A percentile compares a stretch with the other conserved stretches of the same genome.
phyloP scores from a whole-genome alignment of 2,113 vertebrate species.

The Camelus bactrianus region DNA sequence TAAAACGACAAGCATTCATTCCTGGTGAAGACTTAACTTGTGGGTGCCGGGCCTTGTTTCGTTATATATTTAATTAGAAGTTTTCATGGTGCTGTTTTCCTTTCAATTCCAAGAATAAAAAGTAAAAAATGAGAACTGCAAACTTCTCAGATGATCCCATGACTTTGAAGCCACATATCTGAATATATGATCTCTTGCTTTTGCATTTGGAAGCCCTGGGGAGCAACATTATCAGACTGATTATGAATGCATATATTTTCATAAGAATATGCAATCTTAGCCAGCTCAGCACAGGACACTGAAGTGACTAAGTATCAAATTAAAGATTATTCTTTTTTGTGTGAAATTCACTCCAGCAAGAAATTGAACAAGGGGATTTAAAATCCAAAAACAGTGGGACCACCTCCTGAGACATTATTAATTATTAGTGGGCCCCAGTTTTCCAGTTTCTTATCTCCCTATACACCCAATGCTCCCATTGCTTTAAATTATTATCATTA shows the following conservation, averaged over 20 bases:
- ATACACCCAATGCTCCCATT: slow-evolving; percentile 69
- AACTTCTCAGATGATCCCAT: slow-evolving; percentile 66
- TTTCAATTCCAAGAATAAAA: slow-evolving; percentile 72
- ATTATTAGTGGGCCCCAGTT: slow-evolving; percentile 75
- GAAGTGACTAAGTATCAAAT: slow-evolving; percentile 82
- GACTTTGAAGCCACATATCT: slow-evolving; percentile 77
- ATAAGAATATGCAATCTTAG: slow-evolving; percentile 75
- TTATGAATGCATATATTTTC: slow-evolving; percentile 75
- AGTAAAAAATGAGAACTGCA: slow-evolving; percentile 52
- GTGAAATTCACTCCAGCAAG: slow-evolving; percentile 77
- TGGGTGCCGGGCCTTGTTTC: slow-evolving; percentile 42
- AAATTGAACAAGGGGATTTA: slow-evolving; percentile 82
- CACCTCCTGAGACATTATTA: slow-evolving; percentile 80
- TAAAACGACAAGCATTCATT: slow-evolving; percentile 49
- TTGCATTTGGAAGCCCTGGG: slow-evolving; percentile 71
- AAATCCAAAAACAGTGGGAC: slow-evolving; percentile 79
- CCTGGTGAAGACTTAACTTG: slow-evolving; percentile 7
- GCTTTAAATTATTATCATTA: slow-evolving; percentile 79
- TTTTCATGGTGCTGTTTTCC: slow-evolving; percentile 55
- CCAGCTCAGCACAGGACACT: slow-evolving; percentile 69
- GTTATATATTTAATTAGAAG: slow-evolving; percentile 71
- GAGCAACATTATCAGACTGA: slow-evolving; percentile 74
- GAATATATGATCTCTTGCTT: slow-evolving; percentile 70
- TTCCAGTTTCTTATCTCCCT: slow-evolving; percentile 78
- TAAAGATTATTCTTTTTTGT: slow-evolving; percentile 80